phyloP scores from a whole-genome alignment of 2,113 vertebrate genomes.

The Lagopus leucura region DNA sequence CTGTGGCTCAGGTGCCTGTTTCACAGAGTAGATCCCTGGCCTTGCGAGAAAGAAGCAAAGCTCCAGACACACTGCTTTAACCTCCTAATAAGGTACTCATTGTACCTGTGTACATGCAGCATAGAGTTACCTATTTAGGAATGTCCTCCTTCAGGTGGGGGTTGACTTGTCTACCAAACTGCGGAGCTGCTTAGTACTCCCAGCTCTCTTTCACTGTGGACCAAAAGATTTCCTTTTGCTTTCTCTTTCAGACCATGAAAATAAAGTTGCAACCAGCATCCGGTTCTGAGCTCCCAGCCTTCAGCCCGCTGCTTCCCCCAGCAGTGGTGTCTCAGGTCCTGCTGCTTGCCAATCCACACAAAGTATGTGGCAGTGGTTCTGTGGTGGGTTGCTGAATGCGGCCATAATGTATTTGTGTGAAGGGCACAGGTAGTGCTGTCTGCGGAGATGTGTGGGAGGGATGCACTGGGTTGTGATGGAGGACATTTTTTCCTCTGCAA shows the following conservation, averaged over 20 bases:
- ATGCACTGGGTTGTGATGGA: background rate
- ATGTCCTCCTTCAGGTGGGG: background rate
- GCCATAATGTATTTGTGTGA: accelerated
- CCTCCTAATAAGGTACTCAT: background rate
- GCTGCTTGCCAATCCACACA: slow-evolving; percentile 85
- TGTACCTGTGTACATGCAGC: background rate
- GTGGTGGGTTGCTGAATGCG: background rate
- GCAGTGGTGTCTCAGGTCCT: slow-evolving; percentile 85
- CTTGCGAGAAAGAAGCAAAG: background rate
- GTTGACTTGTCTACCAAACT: background rate
- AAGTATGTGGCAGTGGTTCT: slow-evolving; percentile 47
- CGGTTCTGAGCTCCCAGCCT: slow-evolving; percentile 81
- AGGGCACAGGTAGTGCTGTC: too few species aligned
- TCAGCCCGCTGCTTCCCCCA: slow-evolving; percentile 85
- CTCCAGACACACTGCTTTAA: background rate
- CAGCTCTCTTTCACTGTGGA: background rate
- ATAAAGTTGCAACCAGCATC: slow-evolving; percentile 87
- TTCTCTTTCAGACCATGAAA: slow-evolving; percentile 78
- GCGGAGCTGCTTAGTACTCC: background rate
- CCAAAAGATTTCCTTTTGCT: background rate
- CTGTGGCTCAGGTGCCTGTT: background rate
- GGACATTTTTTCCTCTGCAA: background rate
- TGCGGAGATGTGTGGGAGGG: background rate
- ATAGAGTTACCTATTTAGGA: background rate
- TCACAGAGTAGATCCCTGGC: background rate